Conservation (phyloP, 2,113 vertebrate species). For the Bettongia penicillata region DNA sequence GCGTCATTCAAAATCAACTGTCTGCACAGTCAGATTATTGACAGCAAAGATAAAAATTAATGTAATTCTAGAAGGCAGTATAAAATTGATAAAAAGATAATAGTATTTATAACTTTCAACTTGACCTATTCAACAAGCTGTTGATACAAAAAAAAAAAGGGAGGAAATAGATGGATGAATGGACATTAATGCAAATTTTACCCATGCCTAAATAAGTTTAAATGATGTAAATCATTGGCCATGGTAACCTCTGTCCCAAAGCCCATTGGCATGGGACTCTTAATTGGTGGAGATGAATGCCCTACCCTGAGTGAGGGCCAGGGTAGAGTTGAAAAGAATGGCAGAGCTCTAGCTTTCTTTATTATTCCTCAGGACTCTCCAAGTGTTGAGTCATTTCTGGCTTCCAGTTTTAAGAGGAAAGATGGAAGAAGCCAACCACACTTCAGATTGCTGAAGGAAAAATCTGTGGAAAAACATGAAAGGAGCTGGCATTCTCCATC, state of each 20-base stretch:
- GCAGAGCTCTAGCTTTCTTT: not conserved
- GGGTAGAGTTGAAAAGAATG: not conserved
- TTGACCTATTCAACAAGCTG: not conserved
- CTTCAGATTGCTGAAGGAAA: not conserved
- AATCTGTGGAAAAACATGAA: not conserved
- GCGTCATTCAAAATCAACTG: not conserved
- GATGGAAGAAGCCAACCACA: not conserved
- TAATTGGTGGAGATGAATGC: not conserved
- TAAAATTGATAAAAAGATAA: not conserved
- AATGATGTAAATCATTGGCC: not conserved
- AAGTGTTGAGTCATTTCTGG: not conserved
- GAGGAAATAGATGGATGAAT: not conserved
- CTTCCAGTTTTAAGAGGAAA: not conserved
- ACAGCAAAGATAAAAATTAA: not conserved
- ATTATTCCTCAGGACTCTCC: not conserved
- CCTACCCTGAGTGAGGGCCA: not conserved
- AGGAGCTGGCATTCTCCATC: not conserved
- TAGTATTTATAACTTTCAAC: not conserved
- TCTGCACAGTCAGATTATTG: not conserved
- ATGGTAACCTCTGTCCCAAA: not conserved
- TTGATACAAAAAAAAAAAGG: not conserved
- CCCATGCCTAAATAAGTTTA: not conserved
- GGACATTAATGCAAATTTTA: not conserved
- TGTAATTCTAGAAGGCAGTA: not conserved
- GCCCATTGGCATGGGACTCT: not conserved